A percentile compares a stretch with the other conserved stretches of the same genome.
These are phyloP conservation scores for Acanthiza pusilla DNA, from an alignment of 2,797 vertebrate species.

Conservation along the genomic window DNA sequence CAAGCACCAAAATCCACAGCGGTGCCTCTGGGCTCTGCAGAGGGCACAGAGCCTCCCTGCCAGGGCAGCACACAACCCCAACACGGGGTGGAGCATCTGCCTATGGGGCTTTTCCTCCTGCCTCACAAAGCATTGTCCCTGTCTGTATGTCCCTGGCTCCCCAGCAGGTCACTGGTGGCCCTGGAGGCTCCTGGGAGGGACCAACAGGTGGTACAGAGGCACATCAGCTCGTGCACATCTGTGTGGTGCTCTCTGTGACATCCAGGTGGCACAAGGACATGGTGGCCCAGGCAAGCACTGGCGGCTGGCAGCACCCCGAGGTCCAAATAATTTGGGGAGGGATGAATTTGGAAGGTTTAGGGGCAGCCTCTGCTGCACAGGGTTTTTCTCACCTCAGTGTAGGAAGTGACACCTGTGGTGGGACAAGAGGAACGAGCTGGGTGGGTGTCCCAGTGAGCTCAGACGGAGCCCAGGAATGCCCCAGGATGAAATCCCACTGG, in stretches of 20 bases:
- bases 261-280: not conserved
- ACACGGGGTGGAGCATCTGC: not conserved
- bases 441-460: not conserved
- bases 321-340: accelerated
- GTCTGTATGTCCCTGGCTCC: not conserved
- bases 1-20: not conserved
- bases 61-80: not conserved
- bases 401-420: not conserved
- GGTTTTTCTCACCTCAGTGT: not conserved
- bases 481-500: not conserved
- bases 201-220: not conserved
- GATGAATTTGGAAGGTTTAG: not conserved
- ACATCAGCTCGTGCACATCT: no score
- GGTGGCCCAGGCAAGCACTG: not conserved
- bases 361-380: not conserved
- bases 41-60: not conserved
- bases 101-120: not conserved
- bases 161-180: not conserved
- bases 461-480: not conserved
- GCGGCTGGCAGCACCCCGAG: not conserved
- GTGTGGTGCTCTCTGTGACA: not conserved
- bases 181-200: not conserved
- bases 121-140: not conserved
- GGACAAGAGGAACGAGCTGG: not conserved
- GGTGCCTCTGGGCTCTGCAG: not conserved